Evolutionary conservation across 1,140 invertebrate genomes (phyloP).

Genomic region (Maniola jurtina): DNA sequence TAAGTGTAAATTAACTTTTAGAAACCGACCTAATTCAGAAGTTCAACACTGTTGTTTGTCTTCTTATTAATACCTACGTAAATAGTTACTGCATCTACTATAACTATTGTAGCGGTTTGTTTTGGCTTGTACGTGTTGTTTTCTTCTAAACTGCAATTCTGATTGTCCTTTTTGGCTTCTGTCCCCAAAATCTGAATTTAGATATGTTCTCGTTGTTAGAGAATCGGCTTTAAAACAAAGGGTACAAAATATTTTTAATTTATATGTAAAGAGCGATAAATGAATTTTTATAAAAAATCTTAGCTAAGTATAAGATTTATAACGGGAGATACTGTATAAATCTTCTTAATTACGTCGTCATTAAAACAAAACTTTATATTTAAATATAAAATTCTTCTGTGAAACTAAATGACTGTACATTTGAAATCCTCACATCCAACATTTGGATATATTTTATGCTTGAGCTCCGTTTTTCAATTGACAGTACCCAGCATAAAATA

Average conservation of each 20-base stretch:
- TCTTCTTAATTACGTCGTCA: not conserved
- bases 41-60: not conserved
- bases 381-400: no score
- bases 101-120: constrained; percentile 8
- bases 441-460: no score
- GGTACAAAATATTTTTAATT: not conserved
- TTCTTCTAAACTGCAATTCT: constrained; percentile 10
- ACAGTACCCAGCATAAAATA: no score
- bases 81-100: constrained; percentile 9
- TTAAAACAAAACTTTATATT: not conserved
- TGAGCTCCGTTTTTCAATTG: no score
- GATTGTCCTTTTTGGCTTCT: constrained; percentile 1
- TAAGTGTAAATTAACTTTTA: not conserved
- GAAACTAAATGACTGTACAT: no score
- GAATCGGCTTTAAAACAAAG: not conserved
- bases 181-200: not conserved
- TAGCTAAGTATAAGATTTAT: not conserved
- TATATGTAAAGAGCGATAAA: no score
- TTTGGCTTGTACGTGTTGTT: constrained; percentile 12
- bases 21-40: constrained; percentile 4
- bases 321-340: not conserved
- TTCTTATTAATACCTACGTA: not conserved
- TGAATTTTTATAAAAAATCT: not conserved
- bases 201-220: not conserved
- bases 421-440: no score